These are phyloP conservation scores for Macrosoma leucophasiata DNA, from an alignment of 2,888 invertebrate species.

Conservation along the genomic window DNA sequence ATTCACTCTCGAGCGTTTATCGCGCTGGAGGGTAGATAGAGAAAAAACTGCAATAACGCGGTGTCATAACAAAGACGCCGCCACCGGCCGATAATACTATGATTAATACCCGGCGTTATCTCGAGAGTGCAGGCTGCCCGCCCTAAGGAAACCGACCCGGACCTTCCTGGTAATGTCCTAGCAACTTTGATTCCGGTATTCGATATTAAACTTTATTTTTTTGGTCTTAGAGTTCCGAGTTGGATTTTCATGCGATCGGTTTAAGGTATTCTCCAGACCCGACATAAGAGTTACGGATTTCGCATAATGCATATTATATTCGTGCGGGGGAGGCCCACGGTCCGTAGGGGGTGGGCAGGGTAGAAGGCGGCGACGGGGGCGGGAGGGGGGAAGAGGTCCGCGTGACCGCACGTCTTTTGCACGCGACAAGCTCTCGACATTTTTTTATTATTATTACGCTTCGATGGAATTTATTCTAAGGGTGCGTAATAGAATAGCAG, in stretches of 20 bases:
- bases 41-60: conserved; percentile 73
- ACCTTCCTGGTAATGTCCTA: conserved; percentile 19
- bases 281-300: conserved; percentile 73
- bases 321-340: conserved; percentile 39
- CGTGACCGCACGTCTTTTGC: conserved; percentile 73
- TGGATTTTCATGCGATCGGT: conserved; percentile 23
- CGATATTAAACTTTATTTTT: no score
- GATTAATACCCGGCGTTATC: conserved; percentile 74
- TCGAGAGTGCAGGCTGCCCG: conserved; percentile 67
- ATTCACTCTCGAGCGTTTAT: conserved; percentile 68
- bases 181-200: no score
- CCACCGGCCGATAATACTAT: conserved; percentile 71
- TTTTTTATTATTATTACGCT: conserved; percentile 76
- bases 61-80: conserved; percentile 73
- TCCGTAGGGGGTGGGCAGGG: conserved; percentile 22
- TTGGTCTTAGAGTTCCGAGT: conserved; percentile 28
- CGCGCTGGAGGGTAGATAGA: conserved; percentile 66
- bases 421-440: conserved; percentile 74
- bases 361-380: conserved; percentile 26
- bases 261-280: conserved; percentile 62
- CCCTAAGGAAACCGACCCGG: conserved; percentile 38
- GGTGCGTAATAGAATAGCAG: conserved; percentile 61
- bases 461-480: conserved; percentile 69
- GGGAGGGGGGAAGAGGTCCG: conserved; percentile 35
- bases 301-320: conserved; percentile 76